These are phyloP conservation scores for Illadopsis cleaveri DNA, from an alignment of 2,113 vertebrate species.

Conservation along the genomic window DNA sequence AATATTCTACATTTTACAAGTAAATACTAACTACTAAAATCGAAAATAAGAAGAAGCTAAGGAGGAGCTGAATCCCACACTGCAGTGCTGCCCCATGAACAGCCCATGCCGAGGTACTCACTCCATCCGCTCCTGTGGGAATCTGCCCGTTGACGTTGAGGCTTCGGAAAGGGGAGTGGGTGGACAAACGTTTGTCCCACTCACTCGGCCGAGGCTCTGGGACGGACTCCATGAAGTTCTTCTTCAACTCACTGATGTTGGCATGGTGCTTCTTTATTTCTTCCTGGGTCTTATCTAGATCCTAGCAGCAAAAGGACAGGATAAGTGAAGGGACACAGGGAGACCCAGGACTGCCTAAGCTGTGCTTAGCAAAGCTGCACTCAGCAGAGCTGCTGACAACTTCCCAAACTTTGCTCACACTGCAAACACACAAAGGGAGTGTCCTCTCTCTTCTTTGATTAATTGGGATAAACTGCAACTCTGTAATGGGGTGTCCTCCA, in stretches of 20 bases:
- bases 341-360: neutral
- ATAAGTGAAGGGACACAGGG: neutral
- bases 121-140: conserved; percentile 84
- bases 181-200: conserved; percentile 96
- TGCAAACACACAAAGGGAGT: conserved; percentile 17
- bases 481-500: neutral
- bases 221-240: conserved; percentile 97
- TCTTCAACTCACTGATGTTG: conserved; percentile 96
- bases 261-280: conserved; percentile 96
- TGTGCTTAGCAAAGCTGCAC: conserved; percentile 59
- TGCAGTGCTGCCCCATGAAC: neutral
- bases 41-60: accelerated
- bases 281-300: conserved; percentile 94
- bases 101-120: conserved; percentile 69
- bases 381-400: neutral
- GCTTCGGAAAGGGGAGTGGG: conserved; percentile 92
- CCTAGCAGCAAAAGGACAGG: conserved; percentile 75
- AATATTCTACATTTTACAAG: accelerated
- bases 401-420: neutral
- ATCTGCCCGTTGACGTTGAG: conserved; percentile 90
- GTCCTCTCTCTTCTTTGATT: neutral
- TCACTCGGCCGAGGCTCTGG: conserved; percentile 91
- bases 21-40: neutral
- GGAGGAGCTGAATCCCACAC: neutral
- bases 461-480: neutral